These are phyloP conservation scores for Hippocampus barbouri DNA, from an alignment of 2,113 vertebrate genomes.

Conservation along the genomic window DNA sequence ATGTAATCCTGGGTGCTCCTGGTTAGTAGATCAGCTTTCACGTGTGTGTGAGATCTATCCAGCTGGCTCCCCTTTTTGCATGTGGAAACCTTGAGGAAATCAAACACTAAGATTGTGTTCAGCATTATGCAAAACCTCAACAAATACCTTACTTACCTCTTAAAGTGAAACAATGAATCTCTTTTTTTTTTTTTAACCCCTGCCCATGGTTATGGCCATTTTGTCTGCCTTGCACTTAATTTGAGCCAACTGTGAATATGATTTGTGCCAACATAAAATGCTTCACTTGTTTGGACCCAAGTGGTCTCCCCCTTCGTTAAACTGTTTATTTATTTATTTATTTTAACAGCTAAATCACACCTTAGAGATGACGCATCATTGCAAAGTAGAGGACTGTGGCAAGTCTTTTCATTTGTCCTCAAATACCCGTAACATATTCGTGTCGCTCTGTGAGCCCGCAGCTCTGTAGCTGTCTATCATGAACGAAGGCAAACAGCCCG, in stretches of 20 bases:
- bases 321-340: neutral
- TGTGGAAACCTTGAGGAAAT: no score
- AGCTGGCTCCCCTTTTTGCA: no score
- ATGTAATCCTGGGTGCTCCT: no score
- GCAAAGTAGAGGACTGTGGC: neutral
- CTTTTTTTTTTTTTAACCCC: no score
- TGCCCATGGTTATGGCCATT: neutral
- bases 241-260: neutral
- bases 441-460: slow-evolving; percentile 9
- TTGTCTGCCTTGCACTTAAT: neutral
- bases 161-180: neutral
- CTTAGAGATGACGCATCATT: neutral
- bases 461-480: slow-evolving; percentile 35
- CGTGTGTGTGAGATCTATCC: no score
- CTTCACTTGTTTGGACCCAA: neutral
- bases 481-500: slow-evolving; percentile 50
- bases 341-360: neutral
- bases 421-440: slow-evolving; percentile 17
- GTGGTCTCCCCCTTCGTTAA: neutral
- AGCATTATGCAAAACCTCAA: neutral
- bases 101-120: no score
- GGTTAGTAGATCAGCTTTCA: no score
- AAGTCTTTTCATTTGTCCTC: slow-evolving; percentile 2
- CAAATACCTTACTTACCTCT: neutral
- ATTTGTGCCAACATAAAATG: neutral